Evolutionary conservation across 2,888 invertebrate species (phyloP).

Genomic region (Xiphydria camelus): DNA sequence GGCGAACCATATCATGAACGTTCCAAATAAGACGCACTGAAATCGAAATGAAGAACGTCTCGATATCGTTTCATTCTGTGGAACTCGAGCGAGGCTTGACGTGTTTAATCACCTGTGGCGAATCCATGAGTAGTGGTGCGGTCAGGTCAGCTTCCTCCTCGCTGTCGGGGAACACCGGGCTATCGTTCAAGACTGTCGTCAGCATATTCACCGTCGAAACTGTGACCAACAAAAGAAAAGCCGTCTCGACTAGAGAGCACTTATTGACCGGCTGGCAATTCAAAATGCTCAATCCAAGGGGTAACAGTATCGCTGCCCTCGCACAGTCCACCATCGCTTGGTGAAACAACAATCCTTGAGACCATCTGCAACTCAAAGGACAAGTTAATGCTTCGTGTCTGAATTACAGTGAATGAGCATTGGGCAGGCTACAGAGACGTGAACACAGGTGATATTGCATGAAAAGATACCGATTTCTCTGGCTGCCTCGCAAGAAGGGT

Average conservation of each 20-base stretch:
- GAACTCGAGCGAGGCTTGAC: no score
- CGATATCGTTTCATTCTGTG: no score
- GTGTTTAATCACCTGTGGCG: slow-evolving; percentile 72
- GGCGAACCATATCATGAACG: slow-evolving; percentile 93
- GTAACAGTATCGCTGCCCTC: slow-evolving; percentile 77
- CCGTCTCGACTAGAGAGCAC: slow-evolving; percentile 85
- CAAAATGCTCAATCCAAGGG: slow-evolving; percentile 78
- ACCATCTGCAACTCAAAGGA: slow-evolving; percentile 68
- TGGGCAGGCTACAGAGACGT: no score
- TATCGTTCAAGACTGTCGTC: slow-evolving; percentile 83
- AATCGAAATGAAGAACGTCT: slow-evolving; percentile 28
- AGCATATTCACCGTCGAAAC: slow-evolving; percentile 91
- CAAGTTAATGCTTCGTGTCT: not conserved
- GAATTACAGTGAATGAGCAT: no score
- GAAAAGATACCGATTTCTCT: no score
- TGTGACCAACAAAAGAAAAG: slow-evolving; percentile 84
- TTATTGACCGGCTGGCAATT: slow-evolving; percentile 83
- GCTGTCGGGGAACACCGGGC: slow-evolving; percentile 82
- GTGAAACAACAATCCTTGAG: slow-evolving; percentile 82
- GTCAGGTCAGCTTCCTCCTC: slow-evolving; percentile 71
- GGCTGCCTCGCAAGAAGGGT: no score
- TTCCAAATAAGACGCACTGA: slow-evolving; percentile 87
- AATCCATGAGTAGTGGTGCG: slow-evolving; percentile 79
- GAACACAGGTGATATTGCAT: no score
- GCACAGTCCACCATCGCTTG: slow-evolving; percentile 84